phyloP scores from a whole-genome alignment of 2,113 vertebrate genomes.

The Athene noctua region DNA sequence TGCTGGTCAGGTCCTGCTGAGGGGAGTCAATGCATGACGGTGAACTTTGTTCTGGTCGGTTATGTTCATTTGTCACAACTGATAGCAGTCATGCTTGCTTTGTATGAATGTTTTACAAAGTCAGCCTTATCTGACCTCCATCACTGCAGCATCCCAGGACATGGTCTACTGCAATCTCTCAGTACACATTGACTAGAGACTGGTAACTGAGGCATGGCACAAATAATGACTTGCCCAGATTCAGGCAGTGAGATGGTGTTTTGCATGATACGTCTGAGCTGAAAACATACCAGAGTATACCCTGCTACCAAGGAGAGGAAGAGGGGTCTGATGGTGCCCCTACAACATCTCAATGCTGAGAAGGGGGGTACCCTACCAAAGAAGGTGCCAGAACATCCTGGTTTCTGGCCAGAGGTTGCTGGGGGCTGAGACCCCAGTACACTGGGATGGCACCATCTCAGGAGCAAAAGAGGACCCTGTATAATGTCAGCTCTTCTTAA shows the following conservation, averaged over 20 bases:
- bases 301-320: neutral
- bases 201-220: neutral
- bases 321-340: neutral
- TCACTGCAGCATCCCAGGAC: neutral
- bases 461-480: neutral
- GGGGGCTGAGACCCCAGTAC: neutral
- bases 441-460: neutral
- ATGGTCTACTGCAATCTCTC: neutral
- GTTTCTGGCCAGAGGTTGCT: neutral
- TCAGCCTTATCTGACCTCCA: neutral
- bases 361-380: neutral
- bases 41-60: neutral
- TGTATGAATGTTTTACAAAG: neutral
- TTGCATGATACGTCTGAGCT: neutral
- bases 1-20: neutral
- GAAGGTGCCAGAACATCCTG: neutral
- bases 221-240: neutral
- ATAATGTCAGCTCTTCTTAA: neutral
- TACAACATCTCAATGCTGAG: neutral
- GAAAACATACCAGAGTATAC: neutral
- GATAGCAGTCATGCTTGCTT: neutral
- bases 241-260: neutral
- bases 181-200: neutral
- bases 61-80: neutral
- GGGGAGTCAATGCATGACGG: neutral